Percentiles rank a stretch among this genome's conserved stretches.
Evolutionary conservation across 2,888 invertebrate genomes (phyloP).

Genomic region (Hydrotaea diabolus): DNA sequence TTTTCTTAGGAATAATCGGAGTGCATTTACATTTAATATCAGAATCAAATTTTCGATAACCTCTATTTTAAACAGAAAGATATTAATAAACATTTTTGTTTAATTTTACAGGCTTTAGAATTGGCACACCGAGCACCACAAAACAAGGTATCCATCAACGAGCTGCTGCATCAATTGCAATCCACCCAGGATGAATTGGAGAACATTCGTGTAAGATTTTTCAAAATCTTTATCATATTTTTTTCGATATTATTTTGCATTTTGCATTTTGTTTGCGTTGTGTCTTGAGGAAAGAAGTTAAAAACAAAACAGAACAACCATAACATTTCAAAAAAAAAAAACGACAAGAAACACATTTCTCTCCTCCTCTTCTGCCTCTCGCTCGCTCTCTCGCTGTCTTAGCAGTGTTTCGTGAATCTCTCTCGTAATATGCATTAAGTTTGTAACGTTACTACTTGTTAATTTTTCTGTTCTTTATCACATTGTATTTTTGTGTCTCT

Average conservation of each 20-base stretch:
- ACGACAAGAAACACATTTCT: background rate
- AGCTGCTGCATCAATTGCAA: constrained; percentile 90
- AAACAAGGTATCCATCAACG: constrained; percentile 89
- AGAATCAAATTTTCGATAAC: no score
- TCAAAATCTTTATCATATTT: constrained; percentile 79
- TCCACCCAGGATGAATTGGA: constrained; percentile 93
- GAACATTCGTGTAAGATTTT: constrained; percentile 89
- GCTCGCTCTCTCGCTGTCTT: constrained; percentile 3
- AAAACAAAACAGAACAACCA: constrained; percentile 3
- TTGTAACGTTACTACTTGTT: background rate
- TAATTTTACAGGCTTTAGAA: constrained; percentile 77
- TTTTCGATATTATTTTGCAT: constrained; percentile 80
- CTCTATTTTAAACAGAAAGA: no score
- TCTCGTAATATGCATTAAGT: background rate
- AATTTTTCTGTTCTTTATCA: background rate
- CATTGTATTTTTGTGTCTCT: constrained; percentile 7
- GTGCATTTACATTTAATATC: no score
- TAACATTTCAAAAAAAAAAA: constrained; percentile 18
- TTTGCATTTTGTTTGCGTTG: constrained; percentile 77
- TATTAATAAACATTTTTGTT: no score
- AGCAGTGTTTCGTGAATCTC: background rate
- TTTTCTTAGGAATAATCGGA: no score
- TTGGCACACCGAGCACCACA: constrained; percentile 84
- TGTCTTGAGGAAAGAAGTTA: constrained; percentile 54
- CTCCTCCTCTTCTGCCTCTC: background rate